Percentiles rank a stretch among this genome's conserved stretches.
Evolutionary conservation across 2,888 invertebrate species (phyloP).

Genomic region (Cremastinae sp.): DNA sequence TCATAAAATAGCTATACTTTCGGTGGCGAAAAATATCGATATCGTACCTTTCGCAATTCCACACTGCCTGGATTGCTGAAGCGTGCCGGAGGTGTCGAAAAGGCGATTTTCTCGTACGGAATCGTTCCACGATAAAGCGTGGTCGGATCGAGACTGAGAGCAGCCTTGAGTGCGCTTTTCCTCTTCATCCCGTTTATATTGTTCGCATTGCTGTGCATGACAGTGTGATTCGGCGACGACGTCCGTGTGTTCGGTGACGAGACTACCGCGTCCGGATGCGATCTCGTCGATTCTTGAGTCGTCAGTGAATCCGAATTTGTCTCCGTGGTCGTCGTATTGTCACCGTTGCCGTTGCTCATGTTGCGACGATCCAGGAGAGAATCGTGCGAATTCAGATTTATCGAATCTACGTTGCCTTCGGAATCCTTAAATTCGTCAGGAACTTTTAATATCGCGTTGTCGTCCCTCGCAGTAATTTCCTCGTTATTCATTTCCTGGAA

Average conservation of each 20-base stretch:
- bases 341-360: conserved; percentile 70
- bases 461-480: conserved; percentile 28
- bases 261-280: conserved; percentile 69
- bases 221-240: conserved; percentile 74
- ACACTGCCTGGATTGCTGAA: conserved; percentile 72
- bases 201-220: conserved; percentile 65
- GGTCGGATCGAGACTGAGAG: conserved; percentile 79
- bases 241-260: conserved; percentile 76
- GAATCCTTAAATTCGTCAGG: conserved; percentile 40
- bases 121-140: conserved; percentile 75
- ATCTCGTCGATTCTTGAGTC: conserved; percentile 65
- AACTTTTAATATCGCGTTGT: conserved; percentile 42
- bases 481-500: conserved; percentile 39
- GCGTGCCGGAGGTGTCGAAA: conserved; percentile 73
- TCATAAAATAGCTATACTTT: not conserved
- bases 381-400: conserved; percentile 48
- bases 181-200: conserved; percentile 76
- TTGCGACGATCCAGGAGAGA: conserved; percentile 38
- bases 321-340: conserved; percentile 71
- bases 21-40: not conserved
- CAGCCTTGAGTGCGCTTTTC: conserved; percentile 78
- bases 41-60: conserved; percentile 72
- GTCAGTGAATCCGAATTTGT: conserved; percentile 72
- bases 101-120: conserved; percentile 77
- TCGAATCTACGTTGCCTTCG: conserved; percentile 54